Percentiles rank a stretch among this genome's conserved stretches.
These are phyloP conservation scores for Mastomys coucha DNA, from an alignment of 2,113 vertebrate genomes.

Conservation along the genomic window DNA sequence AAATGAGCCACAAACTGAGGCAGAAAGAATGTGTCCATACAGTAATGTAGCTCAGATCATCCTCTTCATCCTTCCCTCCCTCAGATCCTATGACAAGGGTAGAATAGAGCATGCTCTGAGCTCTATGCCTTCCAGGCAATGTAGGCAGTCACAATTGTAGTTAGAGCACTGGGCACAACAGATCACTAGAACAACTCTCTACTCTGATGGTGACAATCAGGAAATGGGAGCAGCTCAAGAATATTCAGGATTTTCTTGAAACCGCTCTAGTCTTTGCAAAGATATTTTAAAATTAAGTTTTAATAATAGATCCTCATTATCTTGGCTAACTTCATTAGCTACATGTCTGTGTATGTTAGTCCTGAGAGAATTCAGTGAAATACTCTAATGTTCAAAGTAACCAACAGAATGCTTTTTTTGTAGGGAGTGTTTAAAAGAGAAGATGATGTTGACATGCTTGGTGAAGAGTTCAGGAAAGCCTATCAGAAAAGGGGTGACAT, in stretches of 20 bases:
- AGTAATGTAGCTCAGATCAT: not conserved
- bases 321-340: conserved; percentile 15
- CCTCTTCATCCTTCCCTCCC: not conserved
- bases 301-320: not conserved
- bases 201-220: not conserved
- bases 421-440: conserved; percentile 93
- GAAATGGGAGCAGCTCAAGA: not conserved
- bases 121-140: not conserved
- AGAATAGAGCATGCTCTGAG: not conserved
- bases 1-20: not conserved
- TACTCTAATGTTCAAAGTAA: conserved; percentile 60
- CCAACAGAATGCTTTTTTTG: conserved; percentile 13
- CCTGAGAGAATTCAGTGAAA: conserved; percentile 31
- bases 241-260: not conserved
- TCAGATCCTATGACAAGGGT: fast-evolving
- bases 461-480: conserved; percentile 91
- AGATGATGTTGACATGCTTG: conserved; percentile 92
- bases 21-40: not conserved
- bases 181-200: not conserved
- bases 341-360: not conserved
- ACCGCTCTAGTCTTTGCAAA: not conserved
- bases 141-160: not conserved
- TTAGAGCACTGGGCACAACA: not conserved
- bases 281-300: conserved; percentile 5
- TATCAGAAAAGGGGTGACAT: conserved; percentile 86